phyloP scores from a whole-genome alignment of 2,113 vertebrate genomes.

The Oceanodroma tethys region DNA sequence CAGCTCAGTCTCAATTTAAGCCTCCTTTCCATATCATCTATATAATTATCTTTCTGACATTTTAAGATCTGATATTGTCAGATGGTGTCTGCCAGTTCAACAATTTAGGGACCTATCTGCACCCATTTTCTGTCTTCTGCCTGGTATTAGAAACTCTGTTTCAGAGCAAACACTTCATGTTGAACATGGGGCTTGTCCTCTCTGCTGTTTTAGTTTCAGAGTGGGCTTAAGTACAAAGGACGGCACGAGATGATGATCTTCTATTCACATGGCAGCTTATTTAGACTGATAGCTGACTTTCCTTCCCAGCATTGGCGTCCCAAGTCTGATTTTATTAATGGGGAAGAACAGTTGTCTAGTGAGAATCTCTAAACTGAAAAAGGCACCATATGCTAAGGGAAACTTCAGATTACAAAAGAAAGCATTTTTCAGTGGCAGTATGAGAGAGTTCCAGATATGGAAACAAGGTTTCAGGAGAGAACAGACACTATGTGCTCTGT shows the following conservation, averaged over 20 bases:
- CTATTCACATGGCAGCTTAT: background rate
- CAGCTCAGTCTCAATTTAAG: background rate
- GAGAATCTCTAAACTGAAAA: background rate
- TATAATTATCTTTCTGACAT: background rate
- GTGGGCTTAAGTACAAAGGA: background rate
- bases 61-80: background rate
- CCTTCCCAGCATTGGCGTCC: background rate
- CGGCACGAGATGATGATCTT: background rate
- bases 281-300: background rate
- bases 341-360: background rate
- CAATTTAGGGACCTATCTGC: background rate
- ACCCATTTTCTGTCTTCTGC: background rate
- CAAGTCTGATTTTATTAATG: background rate
- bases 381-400: background rate
- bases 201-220: background rate
- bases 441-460: background rate
- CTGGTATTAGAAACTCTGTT: background rate
- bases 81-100: background rate
- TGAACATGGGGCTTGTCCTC: background rate
- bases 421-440: background rate
- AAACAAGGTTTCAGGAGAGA: background rate
- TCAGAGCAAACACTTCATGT: background rate
- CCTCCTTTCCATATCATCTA: background rate
- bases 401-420: constrained; percentile 3
- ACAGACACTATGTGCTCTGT: background rate